Evolutionary conservation across 1,140 invertebrate species (phyloP).

Genomic region (Cherax destructor): DNA sequence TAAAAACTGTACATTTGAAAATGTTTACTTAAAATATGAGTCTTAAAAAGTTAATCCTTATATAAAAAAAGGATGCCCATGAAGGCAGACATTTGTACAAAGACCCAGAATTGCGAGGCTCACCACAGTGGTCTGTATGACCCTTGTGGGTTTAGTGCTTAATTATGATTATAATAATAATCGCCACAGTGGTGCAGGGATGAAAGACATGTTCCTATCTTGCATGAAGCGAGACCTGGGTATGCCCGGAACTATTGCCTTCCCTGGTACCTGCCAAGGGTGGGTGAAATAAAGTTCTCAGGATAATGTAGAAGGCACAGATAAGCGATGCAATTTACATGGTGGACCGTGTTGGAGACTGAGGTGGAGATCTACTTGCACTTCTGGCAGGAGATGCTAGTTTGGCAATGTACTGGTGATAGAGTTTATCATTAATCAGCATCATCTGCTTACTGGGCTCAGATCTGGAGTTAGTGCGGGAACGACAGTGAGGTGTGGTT

Average conservation of each 20-base stretch:
- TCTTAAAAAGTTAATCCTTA: not conserved
- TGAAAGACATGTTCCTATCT: not conserved
- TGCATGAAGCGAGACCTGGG: not conserved
- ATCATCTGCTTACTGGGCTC: constrained; percentile 56
- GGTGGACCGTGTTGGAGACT: constrained; percentile 51
- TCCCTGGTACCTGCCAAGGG: not conserved
- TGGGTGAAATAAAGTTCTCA: constrained; percentile 6
- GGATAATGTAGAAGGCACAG: not conserved
- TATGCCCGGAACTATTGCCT: not conserved
- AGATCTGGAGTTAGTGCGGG: constrained; percentile 49
- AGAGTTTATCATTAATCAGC: constrained; percentile 43
- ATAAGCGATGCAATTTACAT: not conserved
- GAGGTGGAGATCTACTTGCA: constrained; percentile 36
- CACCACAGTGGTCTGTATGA: not conserved
- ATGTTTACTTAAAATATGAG: not conserved
- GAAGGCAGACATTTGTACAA: constrained; percentile 22
- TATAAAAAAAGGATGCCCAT: not conserved
- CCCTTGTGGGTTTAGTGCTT: too few species aligned
- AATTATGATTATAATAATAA: too few species aligned
- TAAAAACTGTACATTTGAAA: not conserved
- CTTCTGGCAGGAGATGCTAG: constrained; percentile 13
- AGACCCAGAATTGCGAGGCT: not conserved
- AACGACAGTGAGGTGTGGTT: constrained; percentile 31
- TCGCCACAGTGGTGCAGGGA: not conserved
- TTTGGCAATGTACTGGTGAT: constrained; percentile 47